phyloP scores from a whole-genome alignment of 1,140 invertebrate genomes.

The Plodia interpunctella region DNA sequence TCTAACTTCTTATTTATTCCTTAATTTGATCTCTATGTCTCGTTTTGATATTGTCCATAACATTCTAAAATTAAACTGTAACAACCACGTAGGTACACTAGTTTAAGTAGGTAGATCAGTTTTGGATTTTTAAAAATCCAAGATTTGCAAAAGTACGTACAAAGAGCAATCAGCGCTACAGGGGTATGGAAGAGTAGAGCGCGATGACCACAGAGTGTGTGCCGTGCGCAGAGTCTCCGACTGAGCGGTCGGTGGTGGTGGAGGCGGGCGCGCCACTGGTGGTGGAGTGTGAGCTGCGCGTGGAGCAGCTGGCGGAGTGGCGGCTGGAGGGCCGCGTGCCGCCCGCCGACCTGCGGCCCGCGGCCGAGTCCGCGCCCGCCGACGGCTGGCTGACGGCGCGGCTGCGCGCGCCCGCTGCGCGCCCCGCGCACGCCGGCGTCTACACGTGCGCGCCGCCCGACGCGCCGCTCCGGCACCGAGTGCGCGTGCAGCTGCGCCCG shows the following conservation, averaged over 20 bases:
- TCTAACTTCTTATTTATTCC: too few species aligned
- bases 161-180: background rate
- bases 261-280: conserved; percentile 39
- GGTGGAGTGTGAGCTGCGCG: conserved; percentile 43
- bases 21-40: too few species aligned
- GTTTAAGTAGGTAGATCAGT: too few species aligned
- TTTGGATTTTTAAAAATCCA: conserved; percentile 9
- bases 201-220: conserved; percentile 14
- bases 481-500: conserved; percentile 83
- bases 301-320: conserved; percentile 48
- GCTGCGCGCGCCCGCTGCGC: conserved; percentile 31
- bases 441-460: conserved; percentile 39
- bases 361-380: conserved; percentile 26
- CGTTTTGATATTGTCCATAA: too few species aligned
- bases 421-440: conserved; percentile 31
- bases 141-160: background rate
- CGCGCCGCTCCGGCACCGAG: conserved; percentile 80
- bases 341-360: conserved; percentile 35
- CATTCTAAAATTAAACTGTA: too few species aligned
- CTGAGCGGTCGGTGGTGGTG: conserved; percentile 26
- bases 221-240: conserved; percentile 8
- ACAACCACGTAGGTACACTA: too few species aligned
- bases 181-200: background rate
- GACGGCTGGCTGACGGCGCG: conserved; percentile 28
- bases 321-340: conserved; percentile 35